Conservation (phyloP, 2,113 vertebrate genomes). For the Tragelaphus imberbis region DNA sequence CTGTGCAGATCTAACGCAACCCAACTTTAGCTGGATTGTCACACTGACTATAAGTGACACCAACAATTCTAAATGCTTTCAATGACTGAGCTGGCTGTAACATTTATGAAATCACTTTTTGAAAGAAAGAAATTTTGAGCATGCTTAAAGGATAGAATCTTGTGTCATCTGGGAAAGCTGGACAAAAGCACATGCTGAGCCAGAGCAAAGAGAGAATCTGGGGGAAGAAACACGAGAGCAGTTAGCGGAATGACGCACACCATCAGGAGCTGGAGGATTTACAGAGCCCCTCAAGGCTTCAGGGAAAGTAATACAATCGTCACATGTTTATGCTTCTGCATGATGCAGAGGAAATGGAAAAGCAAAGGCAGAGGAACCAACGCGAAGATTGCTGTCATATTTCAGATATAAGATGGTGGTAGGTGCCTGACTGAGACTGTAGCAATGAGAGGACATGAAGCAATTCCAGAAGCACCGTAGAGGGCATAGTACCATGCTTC, state of each 20-base stretch:
- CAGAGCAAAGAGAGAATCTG: background rate
- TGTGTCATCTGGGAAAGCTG: background rate
- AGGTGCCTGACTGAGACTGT: background rate
- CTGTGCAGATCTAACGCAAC: background rate
- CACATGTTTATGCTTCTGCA: background rate
- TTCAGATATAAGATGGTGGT: background rate
- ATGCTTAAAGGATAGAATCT: background rate
- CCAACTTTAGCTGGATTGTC: background rate
- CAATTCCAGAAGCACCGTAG: background rate
- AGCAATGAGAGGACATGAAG: background rate
- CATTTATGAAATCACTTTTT: background rate
- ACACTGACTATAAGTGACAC: background rate
- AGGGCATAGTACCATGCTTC: background rate
- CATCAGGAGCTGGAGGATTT: background rate
- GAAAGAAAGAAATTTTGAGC: background rate
- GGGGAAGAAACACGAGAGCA: background rate
- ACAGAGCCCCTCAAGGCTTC: background rate
- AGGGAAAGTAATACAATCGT: background rate
- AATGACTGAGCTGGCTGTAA: background rate
- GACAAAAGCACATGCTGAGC: background rate
- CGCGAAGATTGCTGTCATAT: background rate
- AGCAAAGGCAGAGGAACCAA: background rate
- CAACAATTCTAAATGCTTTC: slow-evolving; percentile 10
- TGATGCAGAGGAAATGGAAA: background rate
- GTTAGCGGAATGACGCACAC: background rate